These are phyloP conservation scores for Philotrypesis tridentata DNA, from an alignment of 1,140 invertebrate species.

Conservation along the genomic window DNA sequence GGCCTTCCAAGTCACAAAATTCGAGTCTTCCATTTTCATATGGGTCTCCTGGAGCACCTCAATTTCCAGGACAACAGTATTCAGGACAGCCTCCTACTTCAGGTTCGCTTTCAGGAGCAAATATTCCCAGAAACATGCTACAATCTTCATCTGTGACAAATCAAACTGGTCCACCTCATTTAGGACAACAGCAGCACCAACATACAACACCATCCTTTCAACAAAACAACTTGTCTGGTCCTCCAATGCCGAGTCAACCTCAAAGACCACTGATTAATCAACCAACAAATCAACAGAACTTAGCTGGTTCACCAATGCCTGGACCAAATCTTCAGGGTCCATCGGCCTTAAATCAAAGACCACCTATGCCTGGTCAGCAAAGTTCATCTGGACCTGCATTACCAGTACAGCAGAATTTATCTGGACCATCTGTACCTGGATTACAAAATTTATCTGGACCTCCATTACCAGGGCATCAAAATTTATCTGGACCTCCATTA, in stretches of 20 bases:
- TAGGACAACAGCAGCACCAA: slow-evolving; percentile 22
- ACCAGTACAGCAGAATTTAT: slow-evolving; percentile 51
- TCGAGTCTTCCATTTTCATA: slow-evolving; percentile 30
- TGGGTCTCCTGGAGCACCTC: background rate
- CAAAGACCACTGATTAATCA: background rate
- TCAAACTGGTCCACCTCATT: slow-evolving; percentile 63
- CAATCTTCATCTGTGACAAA: background rate
- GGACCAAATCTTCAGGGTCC: slow-evolving; percentile 48
- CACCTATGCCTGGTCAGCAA: background rate
- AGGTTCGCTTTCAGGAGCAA: slow-evolving; percentile 24
- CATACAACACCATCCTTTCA: background rate
- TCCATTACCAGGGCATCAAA: slow-evolving; percentile 55
- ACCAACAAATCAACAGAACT: slow-evolving; percentile 49
- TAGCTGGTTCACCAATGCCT: slow-evolving; percentile 57
- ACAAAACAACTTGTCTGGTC: slow-evolving; percentile 3
- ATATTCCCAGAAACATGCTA: slow-evolving; percentile 44
- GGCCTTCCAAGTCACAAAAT: background rate
- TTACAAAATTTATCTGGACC: slow-evolving; percentile 63
- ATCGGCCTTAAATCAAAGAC: background rate
- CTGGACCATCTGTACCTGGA: slow-evolving; percentile 49
- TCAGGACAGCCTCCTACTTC: slow-evolving; percentile 6
- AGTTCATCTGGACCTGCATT: slow-evolving; percentile 48
- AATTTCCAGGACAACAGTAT: slow-evolving; percentile 32
- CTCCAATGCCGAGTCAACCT: background rate
- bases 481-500: slow-evolving; percentile 43